Percentiles rank a stretch among this genome's conserved stretches.
These are phyloP conservation scores for Dromius quadrimaculatus DNA, from an alignment of 2,888 invertebrate species.

Conservation along the genomic window DNA sequence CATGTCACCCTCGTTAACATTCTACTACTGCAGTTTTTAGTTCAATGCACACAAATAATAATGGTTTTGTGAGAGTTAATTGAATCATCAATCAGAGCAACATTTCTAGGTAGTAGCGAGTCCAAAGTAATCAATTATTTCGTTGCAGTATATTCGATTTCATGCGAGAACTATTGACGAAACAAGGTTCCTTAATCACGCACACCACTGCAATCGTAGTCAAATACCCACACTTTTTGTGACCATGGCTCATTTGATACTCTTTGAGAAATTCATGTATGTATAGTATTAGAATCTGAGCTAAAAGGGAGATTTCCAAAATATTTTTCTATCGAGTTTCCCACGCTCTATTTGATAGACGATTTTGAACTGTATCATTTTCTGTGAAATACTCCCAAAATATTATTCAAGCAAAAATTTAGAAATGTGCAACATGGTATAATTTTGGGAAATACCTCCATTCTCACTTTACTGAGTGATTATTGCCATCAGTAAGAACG, in stretches of 20 bases:
- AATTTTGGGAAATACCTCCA: too few relatives aligned
- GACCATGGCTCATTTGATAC: neutral
- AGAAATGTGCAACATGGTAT: too few relatives aligned
- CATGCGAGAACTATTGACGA: neutral
- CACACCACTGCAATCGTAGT: neutral
- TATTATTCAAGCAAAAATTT: too few relatives aligned
- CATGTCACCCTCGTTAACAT: too few relatives aligned
- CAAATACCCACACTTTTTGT: neutral
- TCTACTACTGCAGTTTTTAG: too few relatives aligned
- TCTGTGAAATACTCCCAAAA: too few relatives aligned
- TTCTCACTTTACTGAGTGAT: conserved; percentile 1
- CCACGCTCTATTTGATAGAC: too few relatives aligned
- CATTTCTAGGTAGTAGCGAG: neutral
- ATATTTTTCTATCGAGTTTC: too few relatives aligned
- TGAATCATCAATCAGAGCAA: neutral
- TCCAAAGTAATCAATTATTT: conserved; percentile 9
- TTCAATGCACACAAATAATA: conserved; percentile 1
- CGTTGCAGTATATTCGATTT: neutral
- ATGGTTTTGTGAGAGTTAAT: neutral
- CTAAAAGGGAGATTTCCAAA: too few relatives aligned
- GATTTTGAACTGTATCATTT: too few relatives aligned
- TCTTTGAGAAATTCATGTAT: neutral
- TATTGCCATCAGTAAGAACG: neutral
- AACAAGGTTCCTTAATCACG: neutral
- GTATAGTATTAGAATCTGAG: too few relatives aligned